phyloP scores from a whole-genome alignment of 2,797 vertebrate genomes.

The Cyclura pinguis region DNA sequence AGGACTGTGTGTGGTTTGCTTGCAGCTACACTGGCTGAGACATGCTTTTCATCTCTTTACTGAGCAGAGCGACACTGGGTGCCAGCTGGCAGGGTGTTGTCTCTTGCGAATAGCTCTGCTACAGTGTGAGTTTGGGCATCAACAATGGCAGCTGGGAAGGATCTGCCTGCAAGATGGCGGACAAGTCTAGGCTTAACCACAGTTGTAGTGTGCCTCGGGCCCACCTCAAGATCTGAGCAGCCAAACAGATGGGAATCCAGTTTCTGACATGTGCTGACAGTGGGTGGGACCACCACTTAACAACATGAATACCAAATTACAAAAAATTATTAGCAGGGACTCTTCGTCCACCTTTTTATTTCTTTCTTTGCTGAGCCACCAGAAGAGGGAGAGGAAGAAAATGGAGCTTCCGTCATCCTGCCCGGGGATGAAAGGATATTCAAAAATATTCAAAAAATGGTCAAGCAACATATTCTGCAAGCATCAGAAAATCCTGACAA shows the following conservation, averaged over 20 bases:
- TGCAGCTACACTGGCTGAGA: slow-evolving; percentile 26
- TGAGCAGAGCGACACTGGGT: slow-evolving; percentile 31
- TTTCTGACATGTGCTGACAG: neutral
- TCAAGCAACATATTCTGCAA: too few species aligned
- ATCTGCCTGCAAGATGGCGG: slow-evolving; percentile 46
- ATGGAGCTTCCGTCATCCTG: too few species aligned
- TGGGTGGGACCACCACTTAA: neutral
- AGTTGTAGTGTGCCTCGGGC: neutral
- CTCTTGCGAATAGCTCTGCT: slow-evolving; percentile 55
- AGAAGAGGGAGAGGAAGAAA: too few species aligned
- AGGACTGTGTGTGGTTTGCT: slow-evolving; percentile 15
- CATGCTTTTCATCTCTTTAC: slow-evolving; percentile 27
- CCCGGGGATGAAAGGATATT: too few species aligned
- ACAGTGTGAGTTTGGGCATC: slow-evolving; percentile 17
- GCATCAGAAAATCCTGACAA: too few species aligned
- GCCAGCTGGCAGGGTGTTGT: slow-evolving; percentile 60
- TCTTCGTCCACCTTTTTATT: neutral
- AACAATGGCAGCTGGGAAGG: neutral
- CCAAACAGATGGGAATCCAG: slow-evolving; percentile 62
- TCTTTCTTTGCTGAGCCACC: neutral
- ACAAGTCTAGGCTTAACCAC: slow-evolving; percentile 23
- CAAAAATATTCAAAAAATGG: too few species aligned
- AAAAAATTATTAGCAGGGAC: neutral
- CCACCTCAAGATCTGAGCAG: neutral
- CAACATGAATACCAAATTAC: neutral